A percentile compares a stretch with the other conserved stretches of the same genome.
phyloP scores from a whole-genome alignment of 2,888 invertebrate species.

The Lobophora halterata region DNA sequence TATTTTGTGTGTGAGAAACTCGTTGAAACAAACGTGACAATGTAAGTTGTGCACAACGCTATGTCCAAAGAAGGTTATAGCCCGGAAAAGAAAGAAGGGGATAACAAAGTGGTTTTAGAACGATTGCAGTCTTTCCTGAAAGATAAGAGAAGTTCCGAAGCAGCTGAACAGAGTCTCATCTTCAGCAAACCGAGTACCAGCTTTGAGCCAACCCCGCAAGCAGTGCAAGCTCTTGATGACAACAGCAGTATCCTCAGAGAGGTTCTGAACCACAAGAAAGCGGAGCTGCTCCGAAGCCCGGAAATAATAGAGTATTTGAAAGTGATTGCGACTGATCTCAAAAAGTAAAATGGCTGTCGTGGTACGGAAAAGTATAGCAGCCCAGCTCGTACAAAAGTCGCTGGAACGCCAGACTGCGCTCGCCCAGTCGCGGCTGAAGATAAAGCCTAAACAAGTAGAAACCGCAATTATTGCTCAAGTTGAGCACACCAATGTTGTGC shows the following conservation, averaged over 20 bases:
- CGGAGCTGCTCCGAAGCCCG: constrained; percentile 69
- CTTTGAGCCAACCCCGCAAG: constrained; percentile 52
- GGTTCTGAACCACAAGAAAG: constrained; percentile 72
- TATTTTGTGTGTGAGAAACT: too few species aligned
- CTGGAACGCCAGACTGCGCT: constrained; percentile 62
- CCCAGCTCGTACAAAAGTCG: constrained; percentile 69
- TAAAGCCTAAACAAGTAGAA: constrained; percentile 69
- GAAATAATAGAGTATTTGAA: constrained; percentile 70
- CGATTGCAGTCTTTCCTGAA: constrained; percentile 72
- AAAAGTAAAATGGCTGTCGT: constrained; percentile 69
- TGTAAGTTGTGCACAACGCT: constrained; percentile 44
- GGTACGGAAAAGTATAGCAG: constrained; percentile 63
- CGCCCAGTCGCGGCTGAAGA: constrained; percentile 62
- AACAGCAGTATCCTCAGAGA: constrained; percentile 67
- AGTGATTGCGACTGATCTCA: constrained; percentile 62
- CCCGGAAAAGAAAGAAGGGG: constrained; percentile 72
- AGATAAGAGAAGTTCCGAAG: constrained; percentile 67
- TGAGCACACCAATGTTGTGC: constrained; percentile 50
- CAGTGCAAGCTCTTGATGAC: constrained; percentile 52
- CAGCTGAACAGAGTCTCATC: constrained; percentile 46
- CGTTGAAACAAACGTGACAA: constrained; percentile 23
- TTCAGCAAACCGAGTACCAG: constrained; percentile 68
- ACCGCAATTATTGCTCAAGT: constrained; percentile 62
- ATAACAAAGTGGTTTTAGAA: constrained; percentile 74
- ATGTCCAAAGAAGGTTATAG: constrained; percentile 79